phyloP scores from a whole-genome alignment of 2,797 vertebrate genomes.

The Ptychobarbus kaznakovi region DNA sequence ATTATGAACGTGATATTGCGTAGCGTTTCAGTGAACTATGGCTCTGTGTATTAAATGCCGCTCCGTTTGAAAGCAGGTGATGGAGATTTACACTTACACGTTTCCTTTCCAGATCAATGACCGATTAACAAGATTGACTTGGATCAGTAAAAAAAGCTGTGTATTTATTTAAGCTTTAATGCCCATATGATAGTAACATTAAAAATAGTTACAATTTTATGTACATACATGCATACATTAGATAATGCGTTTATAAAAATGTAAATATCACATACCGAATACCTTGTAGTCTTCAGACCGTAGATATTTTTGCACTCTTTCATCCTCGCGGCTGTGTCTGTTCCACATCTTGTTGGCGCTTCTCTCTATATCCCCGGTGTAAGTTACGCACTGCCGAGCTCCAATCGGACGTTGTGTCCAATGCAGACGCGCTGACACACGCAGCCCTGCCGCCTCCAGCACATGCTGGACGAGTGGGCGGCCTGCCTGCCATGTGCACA shows the following conservation, averaged over 20 bases:
- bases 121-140: neutral
- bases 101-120: neutral
- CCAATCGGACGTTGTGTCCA: slow-evolving; percentile 61
- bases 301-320: neutral
- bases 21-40: too few relatives aligned
- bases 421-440: slow-evolving; percentile 57
- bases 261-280: neutral
- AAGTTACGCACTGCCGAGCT: slow-evolving; percentile 64
- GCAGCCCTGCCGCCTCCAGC: slow-evolving; percentile 64
- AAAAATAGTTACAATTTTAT: neutral
- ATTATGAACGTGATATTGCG: too few relatives aligned
- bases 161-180: neutral
- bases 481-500: slow-evolving; percentile 71
- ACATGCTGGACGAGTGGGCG: slow-evolving; percentile 63
- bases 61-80: too few relatives aligned
- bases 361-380: slow-evolving; percentile 58
- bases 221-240: neutral
- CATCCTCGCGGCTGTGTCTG: neutral
- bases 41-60: too few relatives aligned
- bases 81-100: neutral
- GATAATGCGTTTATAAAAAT: neutral
- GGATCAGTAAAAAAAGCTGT: too few relatives aligned
- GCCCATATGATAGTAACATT: neutral
- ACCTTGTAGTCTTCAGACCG: neutral
- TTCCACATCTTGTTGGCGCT: slow-evolving; percentile 51